These are phyloP conservation scores for Uromys caudimaculatus DNA, from an alignment of 2,797 vertebrate genomes.

Conservation along the genomic window DNA sequence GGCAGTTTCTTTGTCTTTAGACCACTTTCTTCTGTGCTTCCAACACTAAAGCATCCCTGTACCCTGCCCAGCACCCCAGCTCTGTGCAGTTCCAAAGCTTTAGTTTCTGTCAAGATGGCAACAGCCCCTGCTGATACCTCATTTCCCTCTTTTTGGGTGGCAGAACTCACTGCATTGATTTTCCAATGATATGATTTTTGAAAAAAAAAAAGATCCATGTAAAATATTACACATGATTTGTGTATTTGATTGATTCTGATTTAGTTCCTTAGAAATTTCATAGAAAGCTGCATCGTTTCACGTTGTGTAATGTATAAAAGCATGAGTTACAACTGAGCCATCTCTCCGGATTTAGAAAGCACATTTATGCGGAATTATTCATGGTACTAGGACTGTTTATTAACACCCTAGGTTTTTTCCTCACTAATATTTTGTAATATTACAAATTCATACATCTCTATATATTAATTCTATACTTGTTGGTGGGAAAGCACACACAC, in stretches of 20 bases:
- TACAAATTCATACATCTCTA: background rate
- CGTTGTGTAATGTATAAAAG: background rate
- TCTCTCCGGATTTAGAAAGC: slow-evolving; percentile 6
- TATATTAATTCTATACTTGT: background rate
- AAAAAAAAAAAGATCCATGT: background rate
- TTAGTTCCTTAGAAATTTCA: slow-evolving; percentile 30
- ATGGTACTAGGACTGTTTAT: background rate
- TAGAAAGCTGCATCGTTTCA: background rate
- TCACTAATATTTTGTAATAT: background rate
- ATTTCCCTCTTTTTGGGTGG: background rate
- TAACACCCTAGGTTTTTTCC: background rate
- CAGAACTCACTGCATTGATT: background rate
- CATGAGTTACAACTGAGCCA: slow-evolving; percentile 11
- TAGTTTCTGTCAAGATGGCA: slow-evolving; percentile 26
- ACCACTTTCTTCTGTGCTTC: slow-evolving; percentile 83
- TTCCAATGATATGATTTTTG: slow-evolving; percentile 10
- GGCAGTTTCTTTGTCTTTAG: slow-evolving; percentile 82
- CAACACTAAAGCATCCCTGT: slow-evolving; percentile 82
- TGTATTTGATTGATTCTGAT: slow-evolving; percentile 49
- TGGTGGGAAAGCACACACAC: background rate
- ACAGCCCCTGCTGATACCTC: slow-evolving; percentile 9
- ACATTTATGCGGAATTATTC: slow-evolving; percentile 15
- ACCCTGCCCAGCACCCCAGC: slow-evolving; percentile 76
- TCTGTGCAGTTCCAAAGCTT: slow-evolving; percentile 62
- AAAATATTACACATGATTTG: background rate